Evolutionary conservation across 2,797 vertebrate species (phyloP).

Genomic region (Furcifer pardalis): DNA sequence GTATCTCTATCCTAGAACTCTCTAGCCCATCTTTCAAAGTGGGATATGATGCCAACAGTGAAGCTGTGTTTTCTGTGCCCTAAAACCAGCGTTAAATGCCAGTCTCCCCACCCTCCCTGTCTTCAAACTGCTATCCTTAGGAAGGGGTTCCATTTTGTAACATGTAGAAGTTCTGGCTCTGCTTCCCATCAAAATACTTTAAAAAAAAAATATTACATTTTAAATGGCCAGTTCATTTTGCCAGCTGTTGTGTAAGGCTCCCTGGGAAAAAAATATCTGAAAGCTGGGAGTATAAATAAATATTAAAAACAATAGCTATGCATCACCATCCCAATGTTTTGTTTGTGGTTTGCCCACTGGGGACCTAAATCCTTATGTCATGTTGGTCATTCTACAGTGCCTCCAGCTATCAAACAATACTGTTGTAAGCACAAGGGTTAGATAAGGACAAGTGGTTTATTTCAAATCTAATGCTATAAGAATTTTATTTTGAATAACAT

Average conservation of each 20-base stretch:
- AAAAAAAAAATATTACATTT: neutral
- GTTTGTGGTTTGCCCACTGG: neutral
- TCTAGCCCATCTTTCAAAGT: no score
- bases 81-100: neutral
- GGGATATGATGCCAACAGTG: no score
- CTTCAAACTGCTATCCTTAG: neutral
- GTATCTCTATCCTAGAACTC: no score
- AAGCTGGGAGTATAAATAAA: neutral
- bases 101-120: neutral
- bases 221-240: neutral
- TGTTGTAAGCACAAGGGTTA: neutral
- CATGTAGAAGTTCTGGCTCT: neutral
- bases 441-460: neutral
- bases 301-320: neutral
- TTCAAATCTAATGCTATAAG: slow-evolving; percentile 5
- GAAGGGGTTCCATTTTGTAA: neutral
- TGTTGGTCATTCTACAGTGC: neutral
- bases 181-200: neutral
- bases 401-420: neutral
- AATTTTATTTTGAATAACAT: slow-evolving; percentile 16
- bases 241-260: neutral
- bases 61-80: no score
- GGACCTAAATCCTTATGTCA: neutral
- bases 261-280: neutral
- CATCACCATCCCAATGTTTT: neutral